Percentiles rank a stretch among this genome's conserved stretches.
phyloP scores from a whole-genome alignment of 2,797 vertebrate genomes.

The Anableps anableps region DNA sequence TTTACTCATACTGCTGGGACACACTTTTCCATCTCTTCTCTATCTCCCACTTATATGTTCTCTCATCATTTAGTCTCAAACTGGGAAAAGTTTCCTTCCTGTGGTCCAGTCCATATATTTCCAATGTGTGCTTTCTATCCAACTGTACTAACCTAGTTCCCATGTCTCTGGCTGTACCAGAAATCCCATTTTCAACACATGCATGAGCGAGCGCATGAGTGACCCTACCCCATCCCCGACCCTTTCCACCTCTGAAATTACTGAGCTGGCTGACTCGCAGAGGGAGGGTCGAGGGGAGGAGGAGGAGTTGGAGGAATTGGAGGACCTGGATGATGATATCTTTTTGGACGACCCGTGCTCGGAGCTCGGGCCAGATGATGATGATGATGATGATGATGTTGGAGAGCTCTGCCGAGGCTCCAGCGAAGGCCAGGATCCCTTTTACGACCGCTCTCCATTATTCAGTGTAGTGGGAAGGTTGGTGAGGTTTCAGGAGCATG shows the following conservation, averaged over 20 bases:
- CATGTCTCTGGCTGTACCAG: slow-evolving; percentile 97
- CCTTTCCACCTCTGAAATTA: slow-evolving; percentile 96
- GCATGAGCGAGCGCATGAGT: slow-evolving; percentile 99
- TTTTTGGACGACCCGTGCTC: slow-evolving; percentile 91
- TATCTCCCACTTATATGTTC: slow-evolving; percentile 15
- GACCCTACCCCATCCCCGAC: slow-evolving; percentile 98
- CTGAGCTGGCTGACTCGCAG: slow-evolving; percentile 94
- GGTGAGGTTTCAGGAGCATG: slow-evolving; percentile 98
- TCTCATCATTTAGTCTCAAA: slow-evolving; percentile 12
- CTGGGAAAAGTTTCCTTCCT: slow-evolving; percentile 19
- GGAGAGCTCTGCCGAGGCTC: slow-evolving; percentile 79
- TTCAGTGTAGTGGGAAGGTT: slow-evolving; percentile 99
- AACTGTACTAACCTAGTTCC: slow-evolving; percentile 93
- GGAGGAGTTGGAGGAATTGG: slow-evolving; percentile 85
- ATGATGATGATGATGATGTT: slow-evolving; percentile 80
- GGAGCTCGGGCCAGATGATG: slow-evolving; percentile 82
- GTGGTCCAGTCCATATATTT: slow-evolving; percentile 18
- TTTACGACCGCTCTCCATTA: slow-evolving; percentile 99
- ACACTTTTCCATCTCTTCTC: slow-evolving; percentile 1
- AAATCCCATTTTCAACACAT: slow-evolving; percentile 98
- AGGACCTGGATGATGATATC: slow-evolving; percentile 89
- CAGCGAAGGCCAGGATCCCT: slow-evolving; percentile 96
- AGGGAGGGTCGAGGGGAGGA: slow-evolving; percentile 90
- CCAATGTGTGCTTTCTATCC: slow-evolving; percentile 85
- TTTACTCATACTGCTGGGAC: neutral